Evolutionary conservation across 2,888 invertebrate species (phyloP), one percentile per base, ranked within the genome.

Genomic region (Rhorus exstirpatorius): DNA sequence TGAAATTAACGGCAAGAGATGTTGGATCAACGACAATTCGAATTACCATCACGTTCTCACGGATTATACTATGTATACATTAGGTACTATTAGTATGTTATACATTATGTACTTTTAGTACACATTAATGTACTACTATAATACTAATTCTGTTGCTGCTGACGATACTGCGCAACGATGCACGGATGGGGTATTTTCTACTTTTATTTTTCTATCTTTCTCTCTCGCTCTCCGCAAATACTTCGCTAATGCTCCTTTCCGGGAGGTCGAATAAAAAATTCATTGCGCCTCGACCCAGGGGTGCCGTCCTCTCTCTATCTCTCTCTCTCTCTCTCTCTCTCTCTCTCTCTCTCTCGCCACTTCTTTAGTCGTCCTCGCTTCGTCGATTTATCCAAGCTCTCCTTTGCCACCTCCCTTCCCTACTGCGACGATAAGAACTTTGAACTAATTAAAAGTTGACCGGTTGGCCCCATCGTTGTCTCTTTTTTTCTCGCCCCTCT

Each of bases 391-490:
- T 79, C 71, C 58, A 55, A 35, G 31, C 53, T 26, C 38, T 41
- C 78, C 51, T 60, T 55, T 55, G 2, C 17, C 38, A n/a, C 53
- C 12, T 17, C 31, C 17, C 65, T 38, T 21, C 53, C 49, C 60
- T 60, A 74, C 35, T 53, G n/a, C 8, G 44, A 74, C 76, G 72
- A 81, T 79, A 81, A 81, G 75, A 83, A 75, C 60, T 74, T 65
- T 44, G 49, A 81, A 83, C 81, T 84, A 85, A 85, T 85, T 85
- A 85, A 85, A 85, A 85, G 79, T 85, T 81, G 81, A 80, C 79
- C 77, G 79, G 75, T 63, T 63, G 60, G 67, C 65, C 49, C 24
- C 24, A 26, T 49, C 35, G 21, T 24, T 63, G 26, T 21, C 63
- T 24, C 53, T 71, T 53, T 24, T n/a, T 19, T 24, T 0, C n/a